phyloP scores from a whole-genome alignment of 2,113 vertebrate species.

The Xenus cinereus region DNA sequence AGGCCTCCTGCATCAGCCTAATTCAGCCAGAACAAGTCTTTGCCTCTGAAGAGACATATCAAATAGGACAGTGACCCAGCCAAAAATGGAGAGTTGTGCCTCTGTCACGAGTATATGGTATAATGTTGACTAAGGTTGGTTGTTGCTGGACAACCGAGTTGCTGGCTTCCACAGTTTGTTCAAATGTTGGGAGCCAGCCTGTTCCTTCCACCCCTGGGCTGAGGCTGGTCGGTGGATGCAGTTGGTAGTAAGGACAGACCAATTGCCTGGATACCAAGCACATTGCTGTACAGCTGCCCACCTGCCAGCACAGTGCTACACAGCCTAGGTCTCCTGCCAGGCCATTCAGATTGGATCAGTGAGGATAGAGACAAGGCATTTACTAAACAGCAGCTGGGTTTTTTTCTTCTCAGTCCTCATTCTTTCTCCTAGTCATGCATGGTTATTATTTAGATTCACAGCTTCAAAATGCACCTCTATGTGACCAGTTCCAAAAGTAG shows the following conservation, averaged over 20 bases:
- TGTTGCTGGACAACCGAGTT: not conserved
- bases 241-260: not conserved
- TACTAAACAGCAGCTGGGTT: not conserved
- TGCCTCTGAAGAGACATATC: not conserved
- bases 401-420: not conserved
- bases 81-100: not conserved
- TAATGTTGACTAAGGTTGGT: not conserved
- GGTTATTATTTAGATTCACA: not conserved
- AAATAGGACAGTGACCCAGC: not conserved
- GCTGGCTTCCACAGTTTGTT: fast-evolving
- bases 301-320: not conserved
- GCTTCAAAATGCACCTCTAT: not conserved
- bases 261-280: not conserved
- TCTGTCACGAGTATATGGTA: not conserved
- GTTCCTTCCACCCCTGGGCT: not conserved
- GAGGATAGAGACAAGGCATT: not conserved
- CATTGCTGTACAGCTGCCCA: not conserved
- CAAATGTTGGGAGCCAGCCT: not conserved
- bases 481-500: not conserved
- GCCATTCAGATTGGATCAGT: not conserved
- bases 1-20: not conserved
- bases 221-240: not conserved
- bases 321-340: not conserved
- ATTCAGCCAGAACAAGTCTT: not conserved
- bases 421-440: not conserved